A percentile compares a stretch with the other conserved stretches of the same genome.
These are phyloP conservation scores for Corydoras sp. DNA, from an alignment of 2,113 vertebrate species.

Conservation along the genomic window DNA sequence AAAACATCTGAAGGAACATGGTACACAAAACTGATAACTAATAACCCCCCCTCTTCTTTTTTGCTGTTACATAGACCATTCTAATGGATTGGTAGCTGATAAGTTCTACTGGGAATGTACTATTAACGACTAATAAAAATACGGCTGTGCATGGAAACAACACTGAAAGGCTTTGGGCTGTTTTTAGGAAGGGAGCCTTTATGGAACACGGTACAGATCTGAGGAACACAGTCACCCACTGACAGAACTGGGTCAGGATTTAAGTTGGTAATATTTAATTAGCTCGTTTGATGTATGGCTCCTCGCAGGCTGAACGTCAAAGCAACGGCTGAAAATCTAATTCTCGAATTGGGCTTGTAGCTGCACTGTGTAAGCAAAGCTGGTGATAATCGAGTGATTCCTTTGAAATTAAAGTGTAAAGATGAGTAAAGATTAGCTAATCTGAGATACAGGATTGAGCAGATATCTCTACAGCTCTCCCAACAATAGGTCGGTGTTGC, in stretches of 20 bases:
- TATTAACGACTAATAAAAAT: no score
- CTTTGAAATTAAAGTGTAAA: no score
- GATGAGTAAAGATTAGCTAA: no score
- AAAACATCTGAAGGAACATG: no score
- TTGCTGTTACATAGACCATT: no score
- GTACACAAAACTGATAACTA: no score
- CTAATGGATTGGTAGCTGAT: no score
- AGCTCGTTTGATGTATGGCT: constrained; percentile 28
- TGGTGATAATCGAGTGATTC: no score
- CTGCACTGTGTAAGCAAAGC: no score
- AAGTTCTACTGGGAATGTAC: no score
- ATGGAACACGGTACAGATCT: constrained; percentile 4
- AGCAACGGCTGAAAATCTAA: constrained; percentile 2
- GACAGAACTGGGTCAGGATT: constrained; percentile 27
- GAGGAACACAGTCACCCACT: neutral
- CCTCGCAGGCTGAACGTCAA: neutral
- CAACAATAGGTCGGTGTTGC: neutral
- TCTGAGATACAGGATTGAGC: neutral
- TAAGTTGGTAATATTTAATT: constrained; percentile 36
- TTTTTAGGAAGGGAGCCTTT: constrained; percentile 11
- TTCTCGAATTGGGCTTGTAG: neutral
- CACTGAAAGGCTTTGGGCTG: neutral
- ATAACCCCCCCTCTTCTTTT: no score
- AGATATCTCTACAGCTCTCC: neutral
- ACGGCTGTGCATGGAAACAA: neutral